These are phyloP conservation scores for Rhadina sibilatrix DNA, from an alignment of 2,113 vertebrate species.

Conservation along the genomic window DNA sequence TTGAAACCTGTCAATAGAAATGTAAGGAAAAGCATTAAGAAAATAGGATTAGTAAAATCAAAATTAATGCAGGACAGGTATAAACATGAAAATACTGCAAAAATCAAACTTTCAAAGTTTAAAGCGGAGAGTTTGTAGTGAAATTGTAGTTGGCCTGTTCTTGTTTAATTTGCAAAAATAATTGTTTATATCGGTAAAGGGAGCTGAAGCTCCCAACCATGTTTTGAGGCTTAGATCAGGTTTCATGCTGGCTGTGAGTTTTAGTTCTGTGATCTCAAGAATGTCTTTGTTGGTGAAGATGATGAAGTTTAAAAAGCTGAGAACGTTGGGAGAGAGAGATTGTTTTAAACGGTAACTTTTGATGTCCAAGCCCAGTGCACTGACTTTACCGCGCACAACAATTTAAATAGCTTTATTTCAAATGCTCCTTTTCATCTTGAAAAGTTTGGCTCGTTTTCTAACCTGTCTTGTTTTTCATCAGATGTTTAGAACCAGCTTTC, in stretches of 20 bases:
- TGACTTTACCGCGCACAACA: constrained; percentile 53
- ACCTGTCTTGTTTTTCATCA: constrained; percentile 21
- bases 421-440: constrained; percentile 65
- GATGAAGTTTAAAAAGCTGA: constrained; percentile 63
- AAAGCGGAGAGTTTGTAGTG: not conserved
- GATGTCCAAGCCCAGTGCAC: constrained; percentile 61
- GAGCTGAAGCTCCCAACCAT: constrained; percentile 25
- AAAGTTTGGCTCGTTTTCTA: constrained; percentile 57
- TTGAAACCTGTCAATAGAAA: not conserved
- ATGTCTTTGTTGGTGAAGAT: constrained; percentile 70
- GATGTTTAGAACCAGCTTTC: constrained; percentile 46
- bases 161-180: constrained; percentile 58
- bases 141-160: constrained; percentile 47
- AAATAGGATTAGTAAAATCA: not conserved
- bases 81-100: constrained; percentile 10
- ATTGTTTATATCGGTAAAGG: constrained; percentile 33
- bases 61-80: not conserved
- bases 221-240: constrained; percentile 63
- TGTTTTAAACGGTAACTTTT: constrained; percentile 70
- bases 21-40: not conserved
- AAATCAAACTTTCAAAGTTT: constrained; percentile 25
- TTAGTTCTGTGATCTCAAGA: constrained; percentile 57
- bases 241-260: constrained; percentile 56
- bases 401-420: constrained; percentile 58
- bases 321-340: constrained; percentile 20